Conservation (phyloP, 2,113 vertebrate genomes). For the Origma solitaria region DNA sequence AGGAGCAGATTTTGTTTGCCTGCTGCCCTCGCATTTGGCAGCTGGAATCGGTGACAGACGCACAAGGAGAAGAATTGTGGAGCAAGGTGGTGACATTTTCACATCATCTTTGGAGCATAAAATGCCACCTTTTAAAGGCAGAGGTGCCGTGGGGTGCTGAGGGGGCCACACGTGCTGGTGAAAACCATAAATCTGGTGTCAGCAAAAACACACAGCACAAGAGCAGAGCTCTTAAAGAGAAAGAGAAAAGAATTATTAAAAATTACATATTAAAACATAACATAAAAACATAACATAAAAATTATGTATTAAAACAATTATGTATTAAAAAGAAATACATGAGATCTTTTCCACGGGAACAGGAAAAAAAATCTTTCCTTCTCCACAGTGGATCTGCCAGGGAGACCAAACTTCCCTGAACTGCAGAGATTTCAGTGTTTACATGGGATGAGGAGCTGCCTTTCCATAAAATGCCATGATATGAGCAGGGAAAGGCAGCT, state of each 20-base stretch:
- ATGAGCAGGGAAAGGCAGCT: background rate
- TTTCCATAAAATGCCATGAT: rapidly evolving
- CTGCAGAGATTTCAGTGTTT: background rate
- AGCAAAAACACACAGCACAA: background rate
- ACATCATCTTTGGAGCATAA: background rate
- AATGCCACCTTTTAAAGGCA: background rate
- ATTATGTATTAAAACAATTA: too few relatives aligned
- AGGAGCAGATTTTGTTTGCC: background rate
- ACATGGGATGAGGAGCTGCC: background rate
- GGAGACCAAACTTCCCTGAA: background rate
- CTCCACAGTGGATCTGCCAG: background rate
- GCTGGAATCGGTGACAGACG: background rate
- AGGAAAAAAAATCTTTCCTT: background rate
- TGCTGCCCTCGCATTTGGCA: background rate
- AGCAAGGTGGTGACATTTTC: slow-evolving; percentile 24
- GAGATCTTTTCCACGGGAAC: background rate
- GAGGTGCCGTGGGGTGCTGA: background rate
- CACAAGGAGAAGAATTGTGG: background rate
- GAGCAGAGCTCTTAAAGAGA: background rate
- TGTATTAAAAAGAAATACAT: background rate
- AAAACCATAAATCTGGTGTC: background rate
- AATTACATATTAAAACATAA: too few relatives aligned
- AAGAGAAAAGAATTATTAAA: too few relatives aligned
- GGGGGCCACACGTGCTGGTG: background rate
- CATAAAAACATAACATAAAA: too few relatives aligned